Conservation (phyloP, 2,113 vertebrate species). For the Steatornis caripensis region DNA sequence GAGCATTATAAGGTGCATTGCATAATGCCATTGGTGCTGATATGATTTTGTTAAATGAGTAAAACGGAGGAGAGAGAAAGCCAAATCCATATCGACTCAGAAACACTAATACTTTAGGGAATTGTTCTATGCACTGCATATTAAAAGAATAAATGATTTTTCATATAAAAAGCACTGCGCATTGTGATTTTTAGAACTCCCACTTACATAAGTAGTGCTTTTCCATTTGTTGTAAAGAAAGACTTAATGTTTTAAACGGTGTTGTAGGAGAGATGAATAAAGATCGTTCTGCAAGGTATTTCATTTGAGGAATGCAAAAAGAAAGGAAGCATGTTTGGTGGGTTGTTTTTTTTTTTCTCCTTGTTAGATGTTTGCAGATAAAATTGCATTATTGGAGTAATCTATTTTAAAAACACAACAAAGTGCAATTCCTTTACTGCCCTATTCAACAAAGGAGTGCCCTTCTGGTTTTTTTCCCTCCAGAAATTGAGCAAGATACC, state of each 20-base stretch:
- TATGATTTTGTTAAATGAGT: neutral
- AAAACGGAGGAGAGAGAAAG: neutral
- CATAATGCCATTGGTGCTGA: neutral
- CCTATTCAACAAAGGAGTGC: neutral
- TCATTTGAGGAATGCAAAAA: neutral
- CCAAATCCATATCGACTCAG: neutral
- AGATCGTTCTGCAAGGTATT: neutral
- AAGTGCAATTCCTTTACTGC: neutral
- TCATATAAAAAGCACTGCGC: neutral
- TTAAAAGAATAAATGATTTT: neutral
- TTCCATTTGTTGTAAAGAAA: neutral
- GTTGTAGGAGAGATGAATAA: neutral
- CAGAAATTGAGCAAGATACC: neutral
- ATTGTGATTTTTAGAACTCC: neutral
- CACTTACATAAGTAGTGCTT: neutral
- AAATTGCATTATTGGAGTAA: neutral
- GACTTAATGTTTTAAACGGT: neutral
- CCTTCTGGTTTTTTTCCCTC: neutral
- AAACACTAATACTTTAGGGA: neutral
- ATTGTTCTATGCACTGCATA: neutral
- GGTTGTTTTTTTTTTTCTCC: neutral
- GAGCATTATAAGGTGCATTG: neutral
- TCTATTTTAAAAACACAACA: neutral
- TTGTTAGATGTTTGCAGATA: neutral
- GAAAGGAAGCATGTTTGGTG: neutral